Conservation (phyloP, 2,888 invertebrate genomes). For the Microdon myrmicae region DNA sequence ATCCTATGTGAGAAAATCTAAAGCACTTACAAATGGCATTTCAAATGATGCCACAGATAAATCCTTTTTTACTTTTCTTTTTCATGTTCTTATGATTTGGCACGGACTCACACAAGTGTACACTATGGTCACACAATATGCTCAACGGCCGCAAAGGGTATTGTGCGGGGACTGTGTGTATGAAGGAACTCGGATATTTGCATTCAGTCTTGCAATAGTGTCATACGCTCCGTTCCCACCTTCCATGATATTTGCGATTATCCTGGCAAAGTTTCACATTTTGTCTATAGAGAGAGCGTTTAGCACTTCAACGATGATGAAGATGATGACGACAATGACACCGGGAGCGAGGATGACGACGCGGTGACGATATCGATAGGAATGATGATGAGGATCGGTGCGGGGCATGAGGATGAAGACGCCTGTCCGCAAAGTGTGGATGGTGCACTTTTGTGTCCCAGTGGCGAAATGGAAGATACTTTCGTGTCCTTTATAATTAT, state of each 20-base stretch:
- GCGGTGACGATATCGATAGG: too few relatives aligned
- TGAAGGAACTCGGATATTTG: too few relatives aligned
- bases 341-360: too few relatives aligned
- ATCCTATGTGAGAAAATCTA: constrained; percentile 51
- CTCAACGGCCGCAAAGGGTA: too few relatives aligned
- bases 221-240: too few relatives aligned
- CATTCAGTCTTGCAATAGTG: too few relatives aligned
- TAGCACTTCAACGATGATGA: constrained; percentile 25
- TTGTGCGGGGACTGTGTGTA: too few relatives aligned
- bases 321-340: constrained; percentile 22
- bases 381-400: too few relatives aligned
- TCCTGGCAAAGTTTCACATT: too few relatives aligned
- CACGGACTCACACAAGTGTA: too few relatives aligned
- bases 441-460: constrained; percentile 52
- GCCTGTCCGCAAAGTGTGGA: constrained; percentile 48
- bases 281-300: constrained; percentile 34
- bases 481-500: constrained; percentile 30
- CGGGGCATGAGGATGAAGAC: too few relatives aligned
- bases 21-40: constrained; percentile 48
- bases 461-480: constrained; percentile 47
- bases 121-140: constrained; percentile 37
- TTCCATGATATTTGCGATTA: too few relatives aligned
- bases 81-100: neutral
- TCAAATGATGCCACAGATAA: constrained; percentile 38
- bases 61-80: constrained; percentile 19